Evolutionary conservation across 2,888 invertebrate species (phyloP), one percentile per base, ranked within the genome.

Genomic region (Seira ritae): DNA sequence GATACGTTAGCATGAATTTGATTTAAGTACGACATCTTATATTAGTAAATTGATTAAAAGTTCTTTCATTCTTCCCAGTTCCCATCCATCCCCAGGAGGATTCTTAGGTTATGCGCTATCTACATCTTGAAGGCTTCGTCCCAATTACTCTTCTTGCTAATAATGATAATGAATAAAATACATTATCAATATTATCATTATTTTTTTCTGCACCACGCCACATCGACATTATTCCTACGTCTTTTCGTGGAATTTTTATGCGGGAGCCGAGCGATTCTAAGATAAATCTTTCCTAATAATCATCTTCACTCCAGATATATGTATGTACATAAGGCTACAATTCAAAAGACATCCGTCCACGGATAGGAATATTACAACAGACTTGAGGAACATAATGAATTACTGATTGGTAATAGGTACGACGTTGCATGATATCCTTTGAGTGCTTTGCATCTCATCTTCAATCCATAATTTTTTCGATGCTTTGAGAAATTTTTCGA

Each of bases 101-200:
- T 67, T 23, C 24, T 15, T 6, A 12, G 20, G 20, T 3, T 67
- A 75, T 75, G 75, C 75, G 75, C 66, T 81, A 81, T 81, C 80
- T 81, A 23, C 80, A 81, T 81, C 80, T 81, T 66, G 10, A 70
- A 68, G 1, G 17, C 15, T 20, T 19, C 70, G 42, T 67, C 22
- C 69, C 69, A 80, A 79, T 79, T 79, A 79, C 69, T 71, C 50
- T n/a, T 50, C 50, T 50, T 42, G 24, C 55, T 46, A 65, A 72
- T 66, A 67, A 62, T 67, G 46, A 60, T 60, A 78, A 71, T 71
- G 66, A 55, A 66, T 67, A 8, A 65, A 55, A 12, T 72, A 19
- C 71, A 80, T 77, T 62, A 67, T 79, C 71, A 72, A 19, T 66
- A 80, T 77, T 62, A 67, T 79, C 71, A 72, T 72, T 72, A 24